Evolutionary conservation across 2,888 invertebrate species (phyloP), one percentile per base, ranked within the genome.

Genomic region (Teinopalpus imperialis): DNA sequence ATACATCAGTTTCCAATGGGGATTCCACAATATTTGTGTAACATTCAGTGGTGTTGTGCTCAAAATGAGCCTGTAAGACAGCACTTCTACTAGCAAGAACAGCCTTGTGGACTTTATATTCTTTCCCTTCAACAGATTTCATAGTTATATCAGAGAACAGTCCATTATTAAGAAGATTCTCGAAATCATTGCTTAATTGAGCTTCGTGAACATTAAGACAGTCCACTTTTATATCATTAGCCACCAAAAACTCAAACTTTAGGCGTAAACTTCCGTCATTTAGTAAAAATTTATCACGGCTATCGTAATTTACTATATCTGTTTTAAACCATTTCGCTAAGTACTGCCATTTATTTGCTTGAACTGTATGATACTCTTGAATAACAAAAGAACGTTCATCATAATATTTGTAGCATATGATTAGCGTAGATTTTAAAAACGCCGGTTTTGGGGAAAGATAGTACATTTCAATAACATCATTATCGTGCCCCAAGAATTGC

Each of bases 261-360:
- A 88, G 54, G 6, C 79, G 64, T 13, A 87, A 63, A 52, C 82
- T 85, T 1, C 85, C 87, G 56, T 87, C 82, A 40, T 73, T 78
- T 0, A 82, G 57, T 1, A 88, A 53, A 43, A 70, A 82, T 46
- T 69, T 67, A 6, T 83, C 83, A 10, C 74, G 61, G 1, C 77
- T 79, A 20, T 81, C 79, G 35, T 69, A 69, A 48, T 72, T 76
- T 0, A 66, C 69, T 23, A 87, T 75, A 36, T 86, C 86, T 14
- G 78, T 65, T 39, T 83, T 88, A 43, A 71, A 86, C 10, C 87
- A 58, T 1, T 81, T 83, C 2, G 82, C 78, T 31, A 88, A 61
- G 51, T 81, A 86, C 55, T 87, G 86, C 87, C 87, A 87, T 52
- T 85, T 83, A 48, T 87, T 85, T 0, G 78, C 77, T 56, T 80